phyloP scores from a whole-genome alignment of 2,113 vertebrate species.

The Dromaius novaehollandiae region DNA sequence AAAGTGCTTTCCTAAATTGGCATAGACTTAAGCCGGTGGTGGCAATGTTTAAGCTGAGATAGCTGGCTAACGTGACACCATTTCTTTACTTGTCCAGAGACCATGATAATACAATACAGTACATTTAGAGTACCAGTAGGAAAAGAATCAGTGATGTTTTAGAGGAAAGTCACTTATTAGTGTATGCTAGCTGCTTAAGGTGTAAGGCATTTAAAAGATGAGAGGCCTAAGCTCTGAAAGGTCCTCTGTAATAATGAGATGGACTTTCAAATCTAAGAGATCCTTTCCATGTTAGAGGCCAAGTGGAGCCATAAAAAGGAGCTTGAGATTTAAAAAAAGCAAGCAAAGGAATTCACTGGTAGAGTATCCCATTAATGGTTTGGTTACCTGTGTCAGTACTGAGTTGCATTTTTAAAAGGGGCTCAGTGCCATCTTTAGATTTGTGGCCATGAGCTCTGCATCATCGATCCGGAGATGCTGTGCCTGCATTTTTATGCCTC shows the following conservation, averaged over 20 bases:
- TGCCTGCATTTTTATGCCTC: background rate
- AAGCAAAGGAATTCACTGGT: background rate
- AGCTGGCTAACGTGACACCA: background rate
- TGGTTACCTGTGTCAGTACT: background rate
- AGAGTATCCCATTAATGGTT: background rate
- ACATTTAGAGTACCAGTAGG: background rate
- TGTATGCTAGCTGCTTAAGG: background rate
- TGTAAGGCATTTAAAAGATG: background rate
- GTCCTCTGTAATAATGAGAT: background rate
- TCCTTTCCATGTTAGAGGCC: background rate
- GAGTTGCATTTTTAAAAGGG: background rate
- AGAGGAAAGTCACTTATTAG: background rate
- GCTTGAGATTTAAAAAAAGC: background rate
- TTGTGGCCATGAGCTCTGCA: background rate
- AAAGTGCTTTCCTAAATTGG: background rate
- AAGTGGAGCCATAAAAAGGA: background rate
- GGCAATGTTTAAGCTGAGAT: background rate
- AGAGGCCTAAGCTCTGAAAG: background rate
- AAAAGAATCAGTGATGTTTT: background rate
- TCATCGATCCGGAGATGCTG: background rate
- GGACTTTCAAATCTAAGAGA: background rate
- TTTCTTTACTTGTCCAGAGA: background rate
- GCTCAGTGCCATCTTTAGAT: fast-evolving
- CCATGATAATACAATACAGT: background rate
- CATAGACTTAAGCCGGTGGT: background rate